These are phyloP conservation scores for Bucco capensis DNA, from an alignment of 2,113 vertebrate genomes.

Conservation along the genomic window DNA sequence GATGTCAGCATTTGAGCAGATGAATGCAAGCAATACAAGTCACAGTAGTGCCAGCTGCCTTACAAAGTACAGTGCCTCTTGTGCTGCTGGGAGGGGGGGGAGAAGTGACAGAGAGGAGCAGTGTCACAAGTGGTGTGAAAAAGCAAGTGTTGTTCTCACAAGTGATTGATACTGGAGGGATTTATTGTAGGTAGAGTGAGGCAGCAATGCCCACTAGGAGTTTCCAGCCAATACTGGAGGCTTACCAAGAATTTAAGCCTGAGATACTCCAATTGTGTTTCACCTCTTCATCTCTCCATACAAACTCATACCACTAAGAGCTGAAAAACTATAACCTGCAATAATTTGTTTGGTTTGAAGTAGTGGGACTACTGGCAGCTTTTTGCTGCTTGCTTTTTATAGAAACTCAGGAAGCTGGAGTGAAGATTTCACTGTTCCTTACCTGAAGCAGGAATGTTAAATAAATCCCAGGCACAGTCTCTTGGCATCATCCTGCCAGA, in stretches of 20 bases:
- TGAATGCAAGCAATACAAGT: neutral
- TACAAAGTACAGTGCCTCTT: neutral
- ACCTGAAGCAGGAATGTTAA: neutral
- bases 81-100: neutral
- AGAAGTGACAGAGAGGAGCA: neutral
- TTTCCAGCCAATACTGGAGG: neutral
- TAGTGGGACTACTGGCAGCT: neutral
- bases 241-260: neutral
- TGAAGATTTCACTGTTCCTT: neutral
- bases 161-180: neutral
- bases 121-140: neutral
- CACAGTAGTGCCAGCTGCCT: neutral
- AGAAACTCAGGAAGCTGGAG: neutral
- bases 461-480: no score
- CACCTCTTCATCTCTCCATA: neutral
- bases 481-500: neutral
- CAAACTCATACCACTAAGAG: neutral
- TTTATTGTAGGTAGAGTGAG: neutral
- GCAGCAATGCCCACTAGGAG: neutral
- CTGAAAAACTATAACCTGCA: neutral
- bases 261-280: neutral
- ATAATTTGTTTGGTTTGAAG: neutral
- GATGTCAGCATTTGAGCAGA: neutral
- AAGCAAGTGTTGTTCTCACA: neutral
- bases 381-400: neutral